A percentile compares a stretch with the other conserved stretches of the same genome.
Evolutionary conservation across 2,888 invertebrate species (phyloP).

Genomic region (Pterobdella sp.): DNA sequence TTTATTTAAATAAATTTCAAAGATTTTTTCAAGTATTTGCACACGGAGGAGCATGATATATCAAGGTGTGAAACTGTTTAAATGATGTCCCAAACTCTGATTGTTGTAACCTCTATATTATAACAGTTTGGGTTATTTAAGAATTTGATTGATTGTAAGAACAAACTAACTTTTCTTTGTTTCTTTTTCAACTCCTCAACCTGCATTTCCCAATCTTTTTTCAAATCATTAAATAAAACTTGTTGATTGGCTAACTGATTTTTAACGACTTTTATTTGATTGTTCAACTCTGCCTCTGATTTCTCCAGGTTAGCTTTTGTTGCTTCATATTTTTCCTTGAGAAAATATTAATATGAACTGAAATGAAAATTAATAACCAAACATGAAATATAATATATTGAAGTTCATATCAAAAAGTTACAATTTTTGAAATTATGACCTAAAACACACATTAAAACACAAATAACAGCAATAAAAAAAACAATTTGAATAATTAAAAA

Average conservation of each 20-base stretch:
- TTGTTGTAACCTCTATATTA: background rate
- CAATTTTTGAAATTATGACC: too few species aligned
- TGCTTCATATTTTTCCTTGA: slow-evolving; percentile 47
- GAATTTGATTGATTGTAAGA: background rate
- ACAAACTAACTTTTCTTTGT: background rate
- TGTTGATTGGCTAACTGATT: slow-evolving; percentile 44
- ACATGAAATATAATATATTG: too few species aligned
- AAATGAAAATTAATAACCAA: too few species aligned
- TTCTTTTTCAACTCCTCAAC: background rate
- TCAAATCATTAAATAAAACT: slow-evolving; percentile 45
- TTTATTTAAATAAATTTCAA: too few species aligned
- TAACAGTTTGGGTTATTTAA: too few species aligned
- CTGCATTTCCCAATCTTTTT: slow-evolving; percentile 39
- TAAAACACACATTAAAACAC: too few species aligned
- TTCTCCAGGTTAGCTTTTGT: slow-evolving; percentile 45
- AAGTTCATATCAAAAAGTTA: too few species aligned
- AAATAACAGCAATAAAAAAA: too few species aligned
- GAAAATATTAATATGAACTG: too few species aligned
- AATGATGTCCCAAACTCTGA: background rate
- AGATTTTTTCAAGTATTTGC: too few species aligned
- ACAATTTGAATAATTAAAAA: too few species aligned
- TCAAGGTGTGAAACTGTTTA: background rate
- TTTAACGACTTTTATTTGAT: slow-evolving; percentile 44
- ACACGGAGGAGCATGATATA: too few species aligned
- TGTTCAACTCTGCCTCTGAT: slow-evolving; percentile 45